Conservation (phyloP, 2,888 invertebrate genomes). For the Ectemnius lituratus region DNA sequence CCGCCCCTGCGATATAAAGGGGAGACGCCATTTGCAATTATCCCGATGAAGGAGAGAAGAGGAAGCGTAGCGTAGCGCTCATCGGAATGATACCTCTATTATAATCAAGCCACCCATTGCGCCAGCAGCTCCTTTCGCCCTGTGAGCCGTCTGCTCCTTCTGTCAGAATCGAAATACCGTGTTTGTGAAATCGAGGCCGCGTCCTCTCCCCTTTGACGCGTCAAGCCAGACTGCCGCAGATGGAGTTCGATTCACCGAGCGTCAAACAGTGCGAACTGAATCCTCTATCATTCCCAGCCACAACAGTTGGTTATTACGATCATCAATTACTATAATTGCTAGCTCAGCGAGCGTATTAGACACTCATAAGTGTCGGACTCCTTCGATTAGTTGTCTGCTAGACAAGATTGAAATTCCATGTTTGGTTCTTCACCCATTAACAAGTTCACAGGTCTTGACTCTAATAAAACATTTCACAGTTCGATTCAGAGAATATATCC, state of each 20-base stretch:
- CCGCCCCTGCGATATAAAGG: slow-evolving; percentile 64
- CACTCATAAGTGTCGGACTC: too few species aligned
- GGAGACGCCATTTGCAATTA: slow-evolving; percentile 74
- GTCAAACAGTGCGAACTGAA: background rate
- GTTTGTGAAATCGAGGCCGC: slow-evolving; percentile 25
- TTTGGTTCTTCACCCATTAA: too few species aligned
- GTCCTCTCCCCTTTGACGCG: background rate
- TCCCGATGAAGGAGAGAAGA: slow-evolving; percentile 60
- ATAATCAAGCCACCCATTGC: slow-evolving; percentile 76
- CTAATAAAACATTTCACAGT: too few species aligned
- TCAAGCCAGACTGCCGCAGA: background rate
- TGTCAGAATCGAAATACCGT: slow-evolving; percentile 10
- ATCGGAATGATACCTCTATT: slow-evolving; percentile 76
- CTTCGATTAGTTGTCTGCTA: too few species aligned
- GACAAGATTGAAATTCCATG: too few species aligned
- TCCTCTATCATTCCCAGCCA: background rate
- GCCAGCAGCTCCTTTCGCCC: slow-evolving; percentile 50
- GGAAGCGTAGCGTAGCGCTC: slow-evolving; percentile 67
- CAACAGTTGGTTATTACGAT: background rate
- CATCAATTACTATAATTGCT: background rate
- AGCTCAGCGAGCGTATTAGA: background rate
- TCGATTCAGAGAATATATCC: too few species aligned
- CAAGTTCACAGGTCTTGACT: too few species aligned
- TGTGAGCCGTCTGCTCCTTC: slow-evolving; percentile 13
- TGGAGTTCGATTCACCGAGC: background rate